Conservation (phyloP, 1,140 invertebrate species). For the Meloidogyne hapla region DNA sequence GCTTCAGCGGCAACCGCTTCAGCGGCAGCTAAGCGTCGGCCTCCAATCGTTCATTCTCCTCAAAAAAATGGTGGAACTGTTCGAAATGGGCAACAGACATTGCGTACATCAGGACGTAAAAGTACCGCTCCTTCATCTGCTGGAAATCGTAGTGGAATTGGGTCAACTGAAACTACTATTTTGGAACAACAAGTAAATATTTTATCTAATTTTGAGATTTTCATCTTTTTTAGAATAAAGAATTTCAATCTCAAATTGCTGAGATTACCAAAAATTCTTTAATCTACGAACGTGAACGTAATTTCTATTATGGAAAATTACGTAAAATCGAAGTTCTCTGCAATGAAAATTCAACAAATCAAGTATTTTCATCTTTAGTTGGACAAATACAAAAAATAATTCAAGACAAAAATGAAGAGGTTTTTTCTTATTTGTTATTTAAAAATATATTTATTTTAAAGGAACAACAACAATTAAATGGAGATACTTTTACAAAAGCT, state of each 20-base stretch:
- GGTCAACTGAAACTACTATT: neutral
- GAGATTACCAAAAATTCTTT: conserved; percentile 12
- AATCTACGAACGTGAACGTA: conserved; percentile 73
- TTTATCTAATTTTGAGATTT: no score
- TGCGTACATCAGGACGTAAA: neutral
- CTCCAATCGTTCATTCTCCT: conserved; percentile 1
- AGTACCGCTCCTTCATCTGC: neutral
- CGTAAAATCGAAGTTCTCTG: conserved; percentile 96
- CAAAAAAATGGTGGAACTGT: neutral
- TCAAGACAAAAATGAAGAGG: neutral
- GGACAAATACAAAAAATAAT: neutral
- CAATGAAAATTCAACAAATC: neutral
- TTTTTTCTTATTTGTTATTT: neutral
- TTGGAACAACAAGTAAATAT: conserved; percentile 7
- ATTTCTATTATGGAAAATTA: conserved; percentile 98
- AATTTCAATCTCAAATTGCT: conserved; percentile 11
- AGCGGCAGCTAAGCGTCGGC: neutral
- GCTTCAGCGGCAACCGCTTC: neutral
- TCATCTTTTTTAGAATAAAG: neutral
- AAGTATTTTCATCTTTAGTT: neutral
- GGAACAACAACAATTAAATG: neutral
- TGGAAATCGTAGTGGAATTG: neutral
- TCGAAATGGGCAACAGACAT: neutral
- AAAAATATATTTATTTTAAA: neutral
- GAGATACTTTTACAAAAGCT: neutral